Evolutionary conservation across 2,797 vertebrate species (phyloP).

Genomic region (Pangasius krempfi): DNA sequence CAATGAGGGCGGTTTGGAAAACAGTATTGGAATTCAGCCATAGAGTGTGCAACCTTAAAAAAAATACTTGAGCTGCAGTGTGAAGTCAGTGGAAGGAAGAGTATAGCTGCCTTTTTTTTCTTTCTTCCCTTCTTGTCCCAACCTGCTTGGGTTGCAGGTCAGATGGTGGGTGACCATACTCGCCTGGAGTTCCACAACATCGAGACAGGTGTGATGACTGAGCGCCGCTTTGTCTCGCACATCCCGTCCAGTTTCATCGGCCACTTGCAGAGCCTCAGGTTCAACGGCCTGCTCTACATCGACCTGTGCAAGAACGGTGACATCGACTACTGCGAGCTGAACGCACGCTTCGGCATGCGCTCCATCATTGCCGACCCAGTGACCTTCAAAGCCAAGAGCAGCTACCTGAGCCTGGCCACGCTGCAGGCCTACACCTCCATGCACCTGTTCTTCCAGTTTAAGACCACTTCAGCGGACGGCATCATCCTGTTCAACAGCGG

Average conservation of each 20-base stretch:
- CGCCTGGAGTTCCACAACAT: conserved; percentile 99
- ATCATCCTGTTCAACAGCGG: conserved; percentile 98
- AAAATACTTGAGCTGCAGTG: conserved; percentile 38
- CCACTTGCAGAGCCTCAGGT: conserved; percentile 98
- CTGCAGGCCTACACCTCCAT: conserved; percentile 97
- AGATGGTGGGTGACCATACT: conserved; percentile 98
- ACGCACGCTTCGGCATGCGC: conserved; percentile 94
- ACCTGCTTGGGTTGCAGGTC: conserved; percentile 79
- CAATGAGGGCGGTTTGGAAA: neutral
- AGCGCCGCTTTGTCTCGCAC: conserved; percentile 91
- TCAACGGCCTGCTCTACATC: conserved; percentile 97
- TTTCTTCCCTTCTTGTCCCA: conserved; percentile 70
- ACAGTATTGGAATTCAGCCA: conserved; percentile 11
- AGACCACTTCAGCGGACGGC: conserved; percentile 93
- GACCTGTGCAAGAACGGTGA: conserved; percentile 98
- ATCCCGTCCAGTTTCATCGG: conserved; percentile 98
- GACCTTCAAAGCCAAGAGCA: conserved; percentile 96
- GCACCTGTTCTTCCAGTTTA: conserved; percentile 99
- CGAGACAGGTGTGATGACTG: conserved; percentile 96
- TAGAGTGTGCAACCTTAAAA: conserved; percentile 14
- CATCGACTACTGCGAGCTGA: conserved; percentile 96
- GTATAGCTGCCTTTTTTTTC: conserved; percentile 71
- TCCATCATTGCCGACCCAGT: conserved; percentile 98
- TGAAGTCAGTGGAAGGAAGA: conserved; percentile 46
- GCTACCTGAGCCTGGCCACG: conserved; percentile 94